A percentile compares a stretch with the other conserved stretches of the same genome.
Evolutionary conservation across 2,113 vertebrate genomes (phyloP).

Genomic region (Tragelaphus buxtoni): DNA sequence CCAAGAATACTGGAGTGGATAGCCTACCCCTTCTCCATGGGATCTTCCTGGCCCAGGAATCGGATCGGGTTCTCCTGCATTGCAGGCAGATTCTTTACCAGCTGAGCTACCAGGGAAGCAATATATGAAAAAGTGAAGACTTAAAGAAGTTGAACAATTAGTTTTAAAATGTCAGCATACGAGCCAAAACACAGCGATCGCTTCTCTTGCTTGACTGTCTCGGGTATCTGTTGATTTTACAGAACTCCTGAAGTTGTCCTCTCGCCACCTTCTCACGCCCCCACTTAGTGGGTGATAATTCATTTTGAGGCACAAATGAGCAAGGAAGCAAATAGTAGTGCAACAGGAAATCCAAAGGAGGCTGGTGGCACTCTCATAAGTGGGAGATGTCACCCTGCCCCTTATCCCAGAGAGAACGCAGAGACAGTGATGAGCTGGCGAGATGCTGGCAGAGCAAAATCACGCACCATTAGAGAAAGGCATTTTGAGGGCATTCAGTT

Average conservation of each 20-base stretch:
- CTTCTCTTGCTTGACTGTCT: not conserved
- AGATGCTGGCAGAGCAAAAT: not conserved
- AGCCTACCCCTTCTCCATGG: not conserved
- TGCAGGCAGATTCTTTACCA: not conserved
- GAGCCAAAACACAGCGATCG: not conserved
- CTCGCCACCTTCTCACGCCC: not conserved
- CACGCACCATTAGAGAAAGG: not conserved
- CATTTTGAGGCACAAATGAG: not conserved
- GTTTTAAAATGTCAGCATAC: not conserved
- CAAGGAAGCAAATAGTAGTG: not conserved
- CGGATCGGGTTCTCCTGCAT: accelerated
- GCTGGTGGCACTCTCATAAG: no score
- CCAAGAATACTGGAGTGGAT: not conserved
- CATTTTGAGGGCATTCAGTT: not conserved
- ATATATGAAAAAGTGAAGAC: not conserved
- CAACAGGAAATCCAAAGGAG: not conserved
- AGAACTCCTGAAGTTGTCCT: not conserved
- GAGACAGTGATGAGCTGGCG: not conserved
- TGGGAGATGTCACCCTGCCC: not conserved
- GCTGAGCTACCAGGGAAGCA: not conserved
- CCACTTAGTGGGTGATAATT: not conserved
- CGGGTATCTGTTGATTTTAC: not conserved
- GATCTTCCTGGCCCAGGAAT: not conserved
- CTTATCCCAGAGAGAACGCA: not conserved
- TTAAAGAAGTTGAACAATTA: not conserved